A percentile compares a stretch with the other conserved stretches of the same genome.
phyloP scores from a whole-genome alignment of 2,888 invertebrate genomes.

The Salpingus planirostris region DNA sequence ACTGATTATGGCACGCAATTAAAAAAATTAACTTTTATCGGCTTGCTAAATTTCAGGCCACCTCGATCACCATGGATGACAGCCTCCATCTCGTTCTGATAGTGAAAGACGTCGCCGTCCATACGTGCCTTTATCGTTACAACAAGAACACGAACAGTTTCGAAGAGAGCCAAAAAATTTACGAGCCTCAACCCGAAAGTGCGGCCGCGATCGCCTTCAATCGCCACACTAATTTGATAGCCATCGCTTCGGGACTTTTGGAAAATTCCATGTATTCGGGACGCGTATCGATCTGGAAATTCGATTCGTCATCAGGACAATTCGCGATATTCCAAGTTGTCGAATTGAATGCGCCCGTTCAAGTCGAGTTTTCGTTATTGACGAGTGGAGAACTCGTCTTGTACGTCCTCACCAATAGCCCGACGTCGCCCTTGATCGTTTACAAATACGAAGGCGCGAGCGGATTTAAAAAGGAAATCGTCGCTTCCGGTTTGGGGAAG shows the following conservation, averaged over 20 bases:
- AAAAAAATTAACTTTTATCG: too few species aligned
- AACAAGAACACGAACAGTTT: constrained; percentile 21
- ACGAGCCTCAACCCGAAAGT: constrained; percentile 26
- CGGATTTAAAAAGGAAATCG: constrained; percentile 34
- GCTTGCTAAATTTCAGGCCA: too few species aligned
- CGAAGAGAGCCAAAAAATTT: constrained; percentile 26
- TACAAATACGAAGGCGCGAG: constrained; percentile 41
- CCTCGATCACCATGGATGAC: too few species aligned
- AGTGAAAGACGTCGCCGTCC: constrained; percentile 21
- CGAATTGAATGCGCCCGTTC: constrained; percentile 30
- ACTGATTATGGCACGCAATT: too few species aligned
- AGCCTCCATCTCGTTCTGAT: too few species aligned
- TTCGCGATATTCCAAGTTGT: constrained; percentile 38
- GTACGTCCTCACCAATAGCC: constrained; percentile 36
- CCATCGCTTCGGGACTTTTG: constrained; percentile 31
- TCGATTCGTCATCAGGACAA: too few species aligned
- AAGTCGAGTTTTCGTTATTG: constrained; percentile 38
- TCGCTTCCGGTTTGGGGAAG: constrained; percentile 20
- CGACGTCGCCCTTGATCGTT: constrained; percentile 36
- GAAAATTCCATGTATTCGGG: constrained; percentile 30
- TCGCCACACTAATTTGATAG: constrained; percentile 27
- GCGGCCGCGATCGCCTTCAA: constrained; percentile 25
- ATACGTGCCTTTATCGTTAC: constrained; percentile 31
- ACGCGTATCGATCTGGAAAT: constrained; percentile 30
- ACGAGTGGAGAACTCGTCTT: constrained; percentile 41